These are phyloP conservation scores for Anoura caudifer DNA, from an alignment of 2,113 vertebrate genomes.

Conservation along the genomic window DNA sequence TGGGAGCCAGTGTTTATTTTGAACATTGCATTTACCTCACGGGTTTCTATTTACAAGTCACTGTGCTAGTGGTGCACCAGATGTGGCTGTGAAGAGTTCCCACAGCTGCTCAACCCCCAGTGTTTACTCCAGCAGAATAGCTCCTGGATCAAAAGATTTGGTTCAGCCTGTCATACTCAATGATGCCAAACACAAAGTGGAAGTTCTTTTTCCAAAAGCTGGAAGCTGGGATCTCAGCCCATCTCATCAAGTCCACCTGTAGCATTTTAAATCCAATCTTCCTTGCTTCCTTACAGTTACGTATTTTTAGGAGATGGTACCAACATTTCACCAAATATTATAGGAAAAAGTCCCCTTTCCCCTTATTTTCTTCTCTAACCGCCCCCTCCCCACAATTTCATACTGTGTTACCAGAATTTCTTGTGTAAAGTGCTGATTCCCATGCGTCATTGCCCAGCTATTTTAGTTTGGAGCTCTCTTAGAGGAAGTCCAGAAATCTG, in stretches of 20 bases:
- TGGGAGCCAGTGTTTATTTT: constrained; percentile 5
- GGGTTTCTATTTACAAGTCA: constrained; percentile 35
- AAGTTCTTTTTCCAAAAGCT: neutral
- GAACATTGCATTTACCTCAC: neutral
- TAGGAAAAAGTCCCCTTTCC: neutral
- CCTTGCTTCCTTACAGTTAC: neutral
- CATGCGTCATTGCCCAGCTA: neutral
- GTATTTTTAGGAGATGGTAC: neutral
- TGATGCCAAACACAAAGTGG: neutral
- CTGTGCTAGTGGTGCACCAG: neutral
- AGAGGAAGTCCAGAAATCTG: neutral
- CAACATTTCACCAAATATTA: neutral
- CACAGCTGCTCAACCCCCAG: neutral
- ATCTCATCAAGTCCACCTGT: neutral
- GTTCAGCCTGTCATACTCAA: neutral
- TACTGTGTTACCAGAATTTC: neutral
- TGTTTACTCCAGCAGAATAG: neutral
- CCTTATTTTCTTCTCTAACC: neutral
- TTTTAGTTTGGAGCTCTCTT: neutral
- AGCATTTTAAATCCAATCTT: neutral
- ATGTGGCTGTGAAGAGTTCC: neutral
- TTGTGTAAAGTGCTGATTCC: neutral
- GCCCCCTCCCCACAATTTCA: neutral
- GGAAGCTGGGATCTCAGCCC: neutral
- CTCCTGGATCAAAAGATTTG: neutral